Base-by-base conservation (phyloP, 1,140 invertebrate species). In the Campoletis sonorensis region DNA sequence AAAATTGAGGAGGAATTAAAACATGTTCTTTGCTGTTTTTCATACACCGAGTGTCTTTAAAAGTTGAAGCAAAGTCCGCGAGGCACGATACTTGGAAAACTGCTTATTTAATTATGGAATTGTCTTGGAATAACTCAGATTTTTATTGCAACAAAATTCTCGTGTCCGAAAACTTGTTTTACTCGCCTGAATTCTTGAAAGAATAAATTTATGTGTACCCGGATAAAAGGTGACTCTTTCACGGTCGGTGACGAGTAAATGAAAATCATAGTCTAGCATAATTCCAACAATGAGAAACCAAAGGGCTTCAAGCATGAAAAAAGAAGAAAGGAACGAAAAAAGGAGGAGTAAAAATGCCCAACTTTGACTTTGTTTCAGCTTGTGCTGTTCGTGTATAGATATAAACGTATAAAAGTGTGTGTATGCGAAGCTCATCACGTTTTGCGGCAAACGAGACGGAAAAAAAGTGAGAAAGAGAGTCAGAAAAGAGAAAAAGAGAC, bases 151-250 rank as follows among this genome's bases (percentile, higher is more conserved):
- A 45, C 5, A 1, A 13, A 45, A 45, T 45, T 45, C 8, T 45
- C 8, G 7, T 10, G 40, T 45, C 7, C 40, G 40, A 45, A 45
- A 45, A 45, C 11, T 45, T 45, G 1, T 3, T 45, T 45, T 45
- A 11, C 13, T 45, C 8, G 40, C 5, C 5, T 4, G 8, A 45
- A 45, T 45, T 45, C 2, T 13, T 45, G 3, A 10, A 45, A 11
- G 2, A 45, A 10, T 8, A 45, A 45, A 45, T 45, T 45, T 13
- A 45, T 45, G 40, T n/a, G 79, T 79, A 79, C 45, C 79, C 26
- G 54, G 23, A 54, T 21, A 23, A 61, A 21, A 82, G 76, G 82
- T 79, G 79, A 86, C 83, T 82, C 84, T 82, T 54, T 61, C 68
- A 75, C 80, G 78, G 45, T 27, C 37, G 64, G 33, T 68, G 76